Evolutionary conservation across 2,797 vertebrate genomes (phyloP), one percentile per base, ranked within the genome.

Genomic region (Sebastes minor): DNA sequence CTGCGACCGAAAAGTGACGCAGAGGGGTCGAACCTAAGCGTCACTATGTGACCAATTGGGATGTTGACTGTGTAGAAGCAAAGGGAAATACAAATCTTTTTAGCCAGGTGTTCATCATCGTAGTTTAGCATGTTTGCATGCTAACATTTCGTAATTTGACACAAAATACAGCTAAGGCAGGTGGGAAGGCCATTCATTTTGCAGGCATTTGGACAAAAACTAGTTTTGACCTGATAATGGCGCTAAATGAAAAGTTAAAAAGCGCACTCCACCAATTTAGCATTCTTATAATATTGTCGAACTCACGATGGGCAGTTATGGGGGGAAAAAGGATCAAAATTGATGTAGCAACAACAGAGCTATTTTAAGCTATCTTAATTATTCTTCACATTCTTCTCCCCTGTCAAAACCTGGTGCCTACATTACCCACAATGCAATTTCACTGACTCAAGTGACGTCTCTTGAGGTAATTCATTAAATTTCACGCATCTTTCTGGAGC

Each of bases 1-100:
- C 2, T 7, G 3, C 3, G 3, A 46, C 1, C 0, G 14, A 46
- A 46, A 18, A 1, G 6, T 46, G 42, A 46, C 42, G 6, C 1
- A 3, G 3, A 46, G 42, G 14, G 42, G 6, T 46, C 42, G 14
- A 18, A 35, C 33, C 38, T 0, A 18, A 18, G 14, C 6, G 1
- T 46, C 18, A 25, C 6, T 18, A 18, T 7, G 16, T 46, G 42
- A 46, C 6, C 0, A 46, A 46, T 46, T 46, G 14, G 16, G 42
- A 46, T 46, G 42, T 46, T 46, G 42, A 46, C 23, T 59, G 32
- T 9, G 9, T 13, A 63, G 14, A 33, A 9, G 22, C 16, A 74
- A 35, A 27, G 14, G 22, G 13, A 53, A 33, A 11, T 25, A n/a
- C 5, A 27, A 42, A 5, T 13, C 5, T 4, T 52, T 72, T 30